Evolutionary conservation across 2,888 invertebrate genomes (phyloP).

Genomic region (Eustalomyia histrio): DNA sequence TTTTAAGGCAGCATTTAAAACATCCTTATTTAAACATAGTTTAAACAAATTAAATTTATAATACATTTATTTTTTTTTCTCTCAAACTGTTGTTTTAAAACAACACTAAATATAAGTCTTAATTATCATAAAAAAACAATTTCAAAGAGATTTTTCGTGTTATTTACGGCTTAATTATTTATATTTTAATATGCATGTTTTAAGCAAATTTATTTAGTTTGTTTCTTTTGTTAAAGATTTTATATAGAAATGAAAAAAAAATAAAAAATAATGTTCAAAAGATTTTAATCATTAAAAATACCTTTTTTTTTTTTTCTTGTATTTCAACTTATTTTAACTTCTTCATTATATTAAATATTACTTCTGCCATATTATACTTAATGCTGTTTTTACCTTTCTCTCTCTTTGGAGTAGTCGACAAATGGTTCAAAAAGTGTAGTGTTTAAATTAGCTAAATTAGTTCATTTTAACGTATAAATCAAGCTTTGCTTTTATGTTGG

Average conservation of each 20-base stretch:
- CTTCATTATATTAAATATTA: slow-evolving; percentile 12
- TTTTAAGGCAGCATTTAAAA: no score
- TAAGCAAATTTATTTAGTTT: slow-evolving; percentile 22
- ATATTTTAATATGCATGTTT: slow-evolving; percentile 5
- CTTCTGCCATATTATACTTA: neutral
- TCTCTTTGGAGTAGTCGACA: no score
- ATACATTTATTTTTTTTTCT: no score
- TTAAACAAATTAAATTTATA: no score
- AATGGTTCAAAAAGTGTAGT: neutral
- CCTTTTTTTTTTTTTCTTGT: slow-evolving; percentile 9
- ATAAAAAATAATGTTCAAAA: slow-evolving; percentile 5
- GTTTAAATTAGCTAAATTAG: slow-evolving; percentile 34
- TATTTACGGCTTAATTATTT: slow-evolving; percentile 9
- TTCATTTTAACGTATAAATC: slow-evolving; percentile 38
- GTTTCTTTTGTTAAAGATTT: slow-evolving; percentile 1
- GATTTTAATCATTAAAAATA: slow-evolving; percentile 16
- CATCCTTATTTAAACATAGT: no score
- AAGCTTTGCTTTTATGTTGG: slow-evolving; percentile 21
- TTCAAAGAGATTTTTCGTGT: slow-evolving; percentile 4
- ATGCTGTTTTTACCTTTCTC: no score
- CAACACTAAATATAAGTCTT: neutral
- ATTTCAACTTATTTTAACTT: no score
- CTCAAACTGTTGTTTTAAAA: no score
- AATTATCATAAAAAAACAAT: neutral
- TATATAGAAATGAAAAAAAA: neutral